Evolutionary conservation across 2,797 vertebrate genomes (phyloP).

Genomic region (Sebastes goodei): DNA sequence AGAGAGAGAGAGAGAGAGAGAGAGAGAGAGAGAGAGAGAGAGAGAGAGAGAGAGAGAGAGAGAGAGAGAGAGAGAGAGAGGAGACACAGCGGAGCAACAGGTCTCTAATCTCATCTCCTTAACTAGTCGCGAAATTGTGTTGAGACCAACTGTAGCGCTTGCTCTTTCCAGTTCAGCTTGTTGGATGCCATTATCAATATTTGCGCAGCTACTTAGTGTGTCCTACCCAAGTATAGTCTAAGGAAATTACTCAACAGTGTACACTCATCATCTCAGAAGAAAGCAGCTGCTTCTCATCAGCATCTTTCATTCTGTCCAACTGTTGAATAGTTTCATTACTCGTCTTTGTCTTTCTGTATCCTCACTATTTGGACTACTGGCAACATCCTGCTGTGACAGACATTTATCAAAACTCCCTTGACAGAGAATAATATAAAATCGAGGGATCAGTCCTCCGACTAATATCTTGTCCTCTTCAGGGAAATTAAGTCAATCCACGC

Average conservation of each 20-base stretch:
- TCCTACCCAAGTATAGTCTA: not conserved
- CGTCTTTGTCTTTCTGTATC: not conserved
- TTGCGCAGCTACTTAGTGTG: not conserved
- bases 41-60: not conserved
- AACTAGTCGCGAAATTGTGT: slow-evolving; percentile 22
- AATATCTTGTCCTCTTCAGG: slow-evolving; percentile 54
- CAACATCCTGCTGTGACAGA: not conserved
- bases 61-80: slow-evolving; percentile 11
- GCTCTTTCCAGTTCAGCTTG: not conserved
- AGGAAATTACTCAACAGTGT: not conserved
- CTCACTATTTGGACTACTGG: not conserved
- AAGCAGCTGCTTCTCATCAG: slow-evolving; percentile 19
- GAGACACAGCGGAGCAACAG: slow-evolving; percentile 16
- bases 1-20: not conserved
- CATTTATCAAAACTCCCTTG: slow-evolving; percentile 8
- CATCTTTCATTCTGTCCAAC: not conserved
- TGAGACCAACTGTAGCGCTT: slow-evolving; percentile 5
- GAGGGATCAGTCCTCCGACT: not conserved
- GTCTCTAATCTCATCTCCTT: slow-evolving; percentile 34
- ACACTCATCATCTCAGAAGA: not conserved
- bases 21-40: not conserved
- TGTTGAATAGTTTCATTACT: not conserved
- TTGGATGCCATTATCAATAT: not conserved
- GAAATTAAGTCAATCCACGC: slow-evolving; percentile 56
- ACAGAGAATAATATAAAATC: not conserved